These are phyloP conservation scores for Myoxocephalus aenaeus DNA, from an alignment of 2,797 vertebrate genomes.

Conservation along the genomic window DNA sequence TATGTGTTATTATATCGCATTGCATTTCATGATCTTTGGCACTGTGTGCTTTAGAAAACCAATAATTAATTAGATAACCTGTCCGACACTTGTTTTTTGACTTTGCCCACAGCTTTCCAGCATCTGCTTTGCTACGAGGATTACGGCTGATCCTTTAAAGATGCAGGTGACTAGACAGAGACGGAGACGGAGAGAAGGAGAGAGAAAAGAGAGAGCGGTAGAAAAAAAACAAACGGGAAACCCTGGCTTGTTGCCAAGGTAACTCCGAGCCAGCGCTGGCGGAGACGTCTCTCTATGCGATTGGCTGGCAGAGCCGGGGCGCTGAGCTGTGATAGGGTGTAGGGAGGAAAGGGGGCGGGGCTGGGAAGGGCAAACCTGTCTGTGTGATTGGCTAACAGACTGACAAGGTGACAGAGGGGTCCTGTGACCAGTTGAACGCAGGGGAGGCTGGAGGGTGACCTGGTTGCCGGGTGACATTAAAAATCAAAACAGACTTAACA, in stretches of 20 bases:
- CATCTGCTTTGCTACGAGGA: constrained; percentile 53
- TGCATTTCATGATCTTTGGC: background rate
- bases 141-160: constrained; percentile 71
- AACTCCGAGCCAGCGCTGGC: constrained; percentile 75
- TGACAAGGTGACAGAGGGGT: constrained; percentile 47
- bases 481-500: constrained; percentile 35
- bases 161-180: constrained; percentile 75
- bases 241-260: constrained; percentile 88
- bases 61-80: background rate
- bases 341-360: constrained; percentile 54
- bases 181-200: constrained; percentile 1
- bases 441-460: background rate
- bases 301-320: constrained; percentile 71
- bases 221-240: constrained; percentile 59
- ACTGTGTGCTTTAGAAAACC: background rate
- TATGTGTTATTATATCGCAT: background rate
- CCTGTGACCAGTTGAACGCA: constrained; percentile 27
- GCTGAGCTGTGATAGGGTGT: constrained; percentile 71
- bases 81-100: constrained; percentile 7
- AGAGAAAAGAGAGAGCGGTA: constrained; percentile 44
- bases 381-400: constrained; percentile 57
- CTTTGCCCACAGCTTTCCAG: constrained; percentile 14
- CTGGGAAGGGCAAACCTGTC: constrained; percentile 37
- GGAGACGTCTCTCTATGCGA: constrained; percentile 59
- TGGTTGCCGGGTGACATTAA: constrained; percentile 12